These are phyloP conservation scores for Choloepus hoffmanni DNA, from an alignment of 2,113 vertebrate species.

Conservation along the genomic window DNA sequence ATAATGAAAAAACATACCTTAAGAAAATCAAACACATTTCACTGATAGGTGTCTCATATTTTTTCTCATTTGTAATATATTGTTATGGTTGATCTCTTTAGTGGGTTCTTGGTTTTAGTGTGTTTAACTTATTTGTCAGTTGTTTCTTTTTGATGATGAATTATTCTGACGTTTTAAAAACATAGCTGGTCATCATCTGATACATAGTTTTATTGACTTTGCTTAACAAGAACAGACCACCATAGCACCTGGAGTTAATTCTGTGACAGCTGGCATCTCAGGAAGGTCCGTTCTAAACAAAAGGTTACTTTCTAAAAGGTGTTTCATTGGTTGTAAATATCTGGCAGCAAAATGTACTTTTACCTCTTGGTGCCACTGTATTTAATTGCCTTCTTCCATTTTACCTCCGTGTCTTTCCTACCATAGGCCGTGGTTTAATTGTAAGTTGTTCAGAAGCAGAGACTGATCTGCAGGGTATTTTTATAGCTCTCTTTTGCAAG, in stretches of 20 bases:
- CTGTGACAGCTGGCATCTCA: slow-evolving; percentile 69
- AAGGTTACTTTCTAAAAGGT: slow-evolving; percentile 75
- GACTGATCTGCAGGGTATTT: slow-evolving; percentile 25
- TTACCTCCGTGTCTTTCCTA: slow-evolving; percentile 64
- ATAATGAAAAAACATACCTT: slow-evolving; percentile 1
- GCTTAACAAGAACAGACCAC: slow-evolving; percentile 75
- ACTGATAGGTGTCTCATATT: slow-evolving; percentile 58
- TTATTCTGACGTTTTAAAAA: slow-evolving; percentile 58
- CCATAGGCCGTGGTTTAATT: slow-evolving; percentile 17
- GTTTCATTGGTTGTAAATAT: slow-evolving; percentile 79
- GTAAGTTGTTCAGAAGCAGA: neutral
- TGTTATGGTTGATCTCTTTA: slow-evolving; percentile 29
- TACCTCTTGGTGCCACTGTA: slow-evolving; percentile 89
- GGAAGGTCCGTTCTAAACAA: slow-evolving; percentile 80
- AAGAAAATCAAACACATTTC: slow-evolving; percentile 73
- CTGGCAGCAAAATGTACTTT: slow-evolving; percentile 85
- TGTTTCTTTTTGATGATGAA: slow-evolving; percentile 50
- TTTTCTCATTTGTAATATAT: slow-evolving; percentile 53
- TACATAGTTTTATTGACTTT: slow-evolving; percentile 63
- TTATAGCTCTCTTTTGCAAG: slow-evolving; percentile 58
- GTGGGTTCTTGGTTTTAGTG: slow-evolving; percentile 18
- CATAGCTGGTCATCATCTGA: slow-evolving; percentile 71
- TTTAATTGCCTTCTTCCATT: slow-evolving; percentile 71
- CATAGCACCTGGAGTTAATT: slow-evolving; percentile 45
- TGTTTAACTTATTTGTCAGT: slow-evolving; percentile 52